Percentiles rank a stretch among this genome's conserved stretches.
These are phyloP conservation scores for Crocidura indochinensis DNA, from an alignment of 2,797 vertebrate species.

Conservation along the genomic window DNA sequence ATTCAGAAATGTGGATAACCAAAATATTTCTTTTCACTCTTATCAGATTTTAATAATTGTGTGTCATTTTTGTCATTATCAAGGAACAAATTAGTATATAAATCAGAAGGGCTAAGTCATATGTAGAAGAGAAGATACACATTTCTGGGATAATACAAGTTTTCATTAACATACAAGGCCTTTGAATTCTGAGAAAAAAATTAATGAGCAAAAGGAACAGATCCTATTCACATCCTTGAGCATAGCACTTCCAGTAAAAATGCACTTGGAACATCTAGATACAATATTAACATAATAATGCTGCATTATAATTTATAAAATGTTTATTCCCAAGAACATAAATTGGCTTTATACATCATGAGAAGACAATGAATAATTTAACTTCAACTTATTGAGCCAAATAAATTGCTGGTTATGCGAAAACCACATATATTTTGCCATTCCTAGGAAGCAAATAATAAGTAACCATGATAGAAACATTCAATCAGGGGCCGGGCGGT, in stretches of 20 bases:
- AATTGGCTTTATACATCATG: not conserved
- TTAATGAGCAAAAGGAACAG: not conserved
- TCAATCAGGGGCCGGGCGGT: no score
- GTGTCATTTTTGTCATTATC: no score
- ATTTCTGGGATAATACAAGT: not conserved
- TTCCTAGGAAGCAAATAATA: not conserved
- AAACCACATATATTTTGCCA: not conserved
- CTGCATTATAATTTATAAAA: not conserved
- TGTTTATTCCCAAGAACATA: not conserved
- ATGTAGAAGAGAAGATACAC: not conserved
- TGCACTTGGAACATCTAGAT: not conserved
- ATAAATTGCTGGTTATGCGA: not conserved
- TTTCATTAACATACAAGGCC: not conserved
- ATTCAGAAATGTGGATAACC: not conserved
- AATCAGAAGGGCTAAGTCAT: not conserved
- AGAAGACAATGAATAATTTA: not conserved
- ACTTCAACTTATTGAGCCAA: not conserved
- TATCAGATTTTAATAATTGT: not conserved
- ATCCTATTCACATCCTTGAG: not conserved
- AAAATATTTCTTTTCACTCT: not conserved
- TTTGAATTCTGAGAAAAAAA: constrained; percentile 16
- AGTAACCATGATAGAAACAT: not conserved
- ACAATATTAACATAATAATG: not conserved
- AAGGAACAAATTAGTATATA: not conserved
- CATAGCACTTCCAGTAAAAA: not conserved